Evolutionary conservation across 1,140 invertebrate species (phyloP).

Genomic region (Teleogryllus occipitalis): DNA sequence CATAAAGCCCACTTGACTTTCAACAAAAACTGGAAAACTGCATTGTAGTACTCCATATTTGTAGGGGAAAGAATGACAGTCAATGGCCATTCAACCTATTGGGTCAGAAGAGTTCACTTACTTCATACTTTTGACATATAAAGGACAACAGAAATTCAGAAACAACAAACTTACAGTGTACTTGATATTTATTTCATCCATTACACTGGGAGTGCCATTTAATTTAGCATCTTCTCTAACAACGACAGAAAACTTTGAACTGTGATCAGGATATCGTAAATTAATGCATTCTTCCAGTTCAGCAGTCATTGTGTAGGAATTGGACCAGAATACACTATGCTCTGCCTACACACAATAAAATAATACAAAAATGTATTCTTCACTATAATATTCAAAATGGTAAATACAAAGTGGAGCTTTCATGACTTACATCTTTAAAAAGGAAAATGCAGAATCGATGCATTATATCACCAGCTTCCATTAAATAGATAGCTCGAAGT

Average conservation of each 20-base stretch:
- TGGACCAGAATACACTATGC: not conserved
- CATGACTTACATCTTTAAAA: constrained; percentile 14
- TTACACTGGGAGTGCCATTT: not conserved
- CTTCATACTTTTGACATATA: no score
- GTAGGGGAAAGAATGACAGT: constrained; percentile 1
- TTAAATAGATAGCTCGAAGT: constrained; percentile 9
- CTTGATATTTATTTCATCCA: constrained; percentile 9
- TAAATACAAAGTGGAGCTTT: not conserved
- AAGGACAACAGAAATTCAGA: not conserved
- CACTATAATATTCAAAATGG: not conserved
- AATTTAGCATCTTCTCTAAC: not conserved
- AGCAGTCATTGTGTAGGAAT: not conserved
- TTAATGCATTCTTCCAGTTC: constrained; percentile 1
- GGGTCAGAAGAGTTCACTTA: no score
- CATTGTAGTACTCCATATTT: constrained; percentile 12
- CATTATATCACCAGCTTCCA: constrained; percentile 17
- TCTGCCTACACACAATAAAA: not conserved
- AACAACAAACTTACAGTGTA: constrained; percentile 11
- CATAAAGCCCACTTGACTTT: constrained; percentile 18
- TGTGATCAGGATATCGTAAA: constrained; percentile 8
- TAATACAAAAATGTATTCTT: not conserved
- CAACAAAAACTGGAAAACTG: constrained; percentile 14
- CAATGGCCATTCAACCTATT: constrained; percentile 17
- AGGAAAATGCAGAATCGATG: constrained; percentile 11
- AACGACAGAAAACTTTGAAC: constrained; percentile 3